Percentiles rank a stretch among this genome's conserved stretches.
These are phyloP conservation scores for Metalampra italica DNA, from an alignment of 2,888 invertebrate species.

Conservation along the genomic window DNA sequence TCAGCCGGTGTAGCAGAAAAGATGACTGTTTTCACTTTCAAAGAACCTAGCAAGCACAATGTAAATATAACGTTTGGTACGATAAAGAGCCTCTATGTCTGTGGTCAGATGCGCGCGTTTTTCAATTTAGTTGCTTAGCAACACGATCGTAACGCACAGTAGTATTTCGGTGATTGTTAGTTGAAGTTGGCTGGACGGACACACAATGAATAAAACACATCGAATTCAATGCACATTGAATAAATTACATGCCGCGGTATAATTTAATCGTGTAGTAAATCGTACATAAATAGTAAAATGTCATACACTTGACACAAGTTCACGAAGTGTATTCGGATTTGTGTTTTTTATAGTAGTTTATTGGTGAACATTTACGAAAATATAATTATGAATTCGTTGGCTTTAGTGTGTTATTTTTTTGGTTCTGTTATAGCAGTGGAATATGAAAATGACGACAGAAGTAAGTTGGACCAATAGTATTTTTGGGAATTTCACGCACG, in stretches of 20 bases:
- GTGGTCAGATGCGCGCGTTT: constrained; percentile 50
- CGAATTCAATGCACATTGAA: constrained; percentile 1
- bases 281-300: background rate
- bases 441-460: constrained; percentile 49
- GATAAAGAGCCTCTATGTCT: constrained; percentile 17
- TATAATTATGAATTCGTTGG: constrained; percentile 7
- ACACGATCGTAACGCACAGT: constrained; percentile 42
- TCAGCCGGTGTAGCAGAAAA: too few species aligned
- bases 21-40: too few species aligned
- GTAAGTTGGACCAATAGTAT: constrained; percentile 32
- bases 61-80: background rate
- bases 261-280: background rate
- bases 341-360: too few species aligned
- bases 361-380: too few species aligned
- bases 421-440: constrained; percentile 36
- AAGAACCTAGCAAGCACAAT: too few species aligned
- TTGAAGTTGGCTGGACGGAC: constrained; percentile 26
- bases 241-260: constrained; percentile 4
- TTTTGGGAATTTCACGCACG: too few species aligned
- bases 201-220: constrained; percentile 8
- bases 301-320: constrained; percentile 1
- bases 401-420: constrained; percentile 30
- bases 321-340: constrained; percentile 5
- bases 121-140: constrained; percentile 70
- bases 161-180: constrained; percentile 38